phyloP scores from a whole-genome alignment of 2,113 vertebrate species.

The Tragelaphus strepsiceros region DNA sequence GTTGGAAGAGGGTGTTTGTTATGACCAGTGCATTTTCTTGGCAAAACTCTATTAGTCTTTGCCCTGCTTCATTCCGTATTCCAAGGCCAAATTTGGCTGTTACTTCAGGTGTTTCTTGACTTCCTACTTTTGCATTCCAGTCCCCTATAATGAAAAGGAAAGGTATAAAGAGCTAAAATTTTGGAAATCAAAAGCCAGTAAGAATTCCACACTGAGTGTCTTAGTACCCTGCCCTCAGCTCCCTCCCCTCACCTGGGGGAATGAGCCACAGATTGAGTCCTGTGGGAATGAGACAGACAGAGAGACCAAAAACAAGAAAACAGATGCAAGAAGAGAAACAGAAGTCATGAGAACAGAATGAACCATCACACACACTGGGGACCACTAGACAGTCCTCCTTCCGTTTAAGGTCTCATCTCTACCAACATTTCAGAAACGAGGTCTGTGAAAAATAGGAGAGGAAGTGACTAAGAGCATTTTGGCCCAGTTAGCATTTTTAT shows the following conservation, averaged over 20 bases:
- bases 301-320: neutral
- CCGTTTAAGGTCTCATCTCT: neutral
- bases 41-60: too few species aligned
- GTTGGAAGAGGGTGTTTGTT: too few species aligned
- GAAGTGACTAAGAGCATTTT: neutral
- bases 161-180: neutral
- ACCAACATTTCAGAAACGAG: neutral
- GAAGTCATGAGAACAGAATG: neutral
- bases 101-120: too few species aligned
- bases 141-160: neutral
- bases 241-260: neutral
- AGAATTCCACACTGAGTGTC: neutral
- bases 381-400: neutral
- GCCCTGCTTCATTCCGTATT: too few species aligned
- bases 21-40: too few species aligned
- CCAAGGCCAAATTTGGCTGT: too few species aligned
- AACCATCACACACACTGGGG: neutral
- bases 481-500: neutral
- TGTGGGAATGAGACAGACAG: neutral
- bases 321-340: neutral
- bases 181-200: neutral
- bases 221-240: accelerated
- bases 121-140: too few species aligned
- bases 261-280: neutral
- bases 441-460: neutral